Evolutionary conservation across 1,140 invertebrate genomes (phyloP).

Genomic region (Procambarus virginalis): DNA sequence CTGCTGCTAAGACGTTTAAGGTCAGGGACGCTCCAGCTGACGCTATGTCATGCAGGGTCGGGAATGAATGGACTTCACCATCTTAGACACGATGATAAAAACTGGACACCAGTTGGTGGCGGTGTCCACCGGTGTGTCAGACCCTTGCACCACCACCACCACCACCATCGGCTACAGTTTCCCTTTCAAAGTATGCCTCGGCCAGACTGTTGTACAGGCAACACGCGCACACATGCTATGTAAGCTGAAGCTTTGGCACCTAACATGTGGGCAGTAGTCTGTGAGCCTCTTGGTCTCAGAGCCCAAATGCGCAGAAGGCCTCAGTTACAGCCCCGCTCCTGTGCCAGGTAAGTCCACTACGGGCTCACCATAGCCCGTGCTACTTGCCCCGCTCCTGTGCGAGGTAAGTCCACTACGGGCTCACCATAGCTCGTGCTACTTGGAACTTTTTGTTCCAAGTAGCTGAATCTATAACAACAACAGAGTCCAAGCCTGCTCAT

Average conservation of each 20-base stretch:
- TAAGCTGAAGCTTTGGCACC: neutral
- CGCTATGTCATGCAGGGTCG: constrained; percentile 1
- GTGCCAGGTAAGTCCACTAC: too few relatives aligned
- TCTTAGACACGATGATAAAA: constrained; percentile 34
- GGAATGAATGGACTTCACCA: constrained; percentile 42
- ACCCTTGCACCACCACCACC: neutral
- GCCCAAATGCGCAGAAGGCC: too few relatives aligned
- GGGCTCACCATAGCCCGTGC: too few relatives aligned
- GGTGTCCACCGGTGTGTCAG: neutral
- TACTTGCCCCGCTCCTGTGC: too few relatives aligned
- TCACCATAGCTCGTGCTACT: too few relatives aligned
- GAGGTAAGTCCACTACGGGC: too few relatives aligned
- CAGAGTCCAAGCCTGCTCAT: too few relatives aligned
- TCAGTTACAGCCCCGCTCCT: too few relatives aligned
- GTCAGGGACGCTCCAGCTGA: constrained; percentile 20
- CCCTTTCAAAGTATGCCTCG: neutral
- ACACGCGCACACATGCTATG: neutral
- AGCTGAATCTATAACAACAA: too few relatives aligned
- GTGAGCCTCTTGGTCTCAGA: neutral
- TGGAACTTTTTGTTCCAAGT: too few relatives aligned
- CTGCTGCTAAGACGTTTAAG: neutral
- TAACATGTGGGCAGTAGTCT: too few relatives aligned
- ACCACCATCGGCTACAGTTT: neutral
- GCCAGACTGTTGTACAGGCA: neutral
- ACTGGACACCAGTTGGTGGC: constrained; percentile 31